Percentiles rank a stretch among this genome's conserved stretches.
Conservation (phyloP, 2,797 vertebrate species). For the Podarcis siculus region DNA sequence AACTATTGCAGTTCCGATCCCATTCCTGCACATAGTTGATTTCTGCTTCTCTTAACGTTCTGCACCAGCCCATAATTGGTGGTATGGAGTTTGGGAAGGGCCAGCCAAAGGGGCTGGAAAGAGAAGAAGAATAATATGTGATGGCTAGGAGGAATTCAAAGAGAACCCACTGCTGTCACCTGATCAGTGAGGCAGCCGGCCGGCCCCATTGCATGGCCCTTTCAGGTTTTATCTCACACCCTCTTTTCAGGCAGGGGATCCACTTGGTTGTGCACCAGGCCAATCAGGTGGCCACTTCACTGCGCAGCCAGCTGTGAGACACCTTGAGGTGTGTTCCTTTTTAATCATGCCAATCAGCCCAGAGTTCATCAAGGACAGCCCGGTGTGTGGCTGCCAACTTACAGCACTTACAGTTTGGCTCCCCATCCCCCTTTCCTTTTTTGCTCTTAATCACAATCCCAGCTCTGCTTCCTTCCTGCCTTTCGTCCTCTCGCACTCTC, state of each 20-base stretch:
- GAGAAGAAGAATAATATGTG: too few species aligned
- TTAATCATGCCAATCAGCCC: neutral
- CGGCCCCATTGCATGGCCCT: rapidly evolving
- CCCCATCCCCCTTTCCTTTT: neutral
- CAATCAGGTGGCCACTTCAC: neutral
- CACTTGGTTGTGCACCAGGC: neutral
- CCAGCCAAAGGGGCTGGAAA: neutral
- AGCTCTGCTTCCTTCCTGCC: conserved; percentile 40
- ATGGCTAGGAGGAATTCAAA: too few species aligned
- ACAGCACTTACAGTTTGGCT: neutral
- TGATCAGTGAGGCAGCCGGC: too few species aligned
- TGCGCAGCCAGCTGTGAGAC: neutral
- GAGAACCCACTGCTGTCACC: neutral
- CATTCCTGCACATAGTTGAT: neutral
- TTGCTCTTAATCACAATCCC: conserved; percentile 12
- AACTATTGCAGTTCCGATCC: neutral
- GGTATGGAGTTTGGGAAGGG: too few species aligned
- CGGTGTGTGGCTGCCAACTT: neutral
- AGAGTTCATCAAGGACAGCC: neutral
- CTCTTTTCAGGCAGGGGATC: neutral
- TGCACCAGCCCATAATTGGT: neutral
- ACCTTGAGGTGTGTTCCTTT: neutral
- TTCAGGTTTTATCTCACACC: rapidly evolving
- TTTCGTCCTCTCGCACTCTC: neutral
- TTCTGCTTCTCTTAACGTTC: neutral